Evolutionary conservation across 2,888 invertebrate species (phyloP).

Genomic region (Epinotia ramella): DNA sequence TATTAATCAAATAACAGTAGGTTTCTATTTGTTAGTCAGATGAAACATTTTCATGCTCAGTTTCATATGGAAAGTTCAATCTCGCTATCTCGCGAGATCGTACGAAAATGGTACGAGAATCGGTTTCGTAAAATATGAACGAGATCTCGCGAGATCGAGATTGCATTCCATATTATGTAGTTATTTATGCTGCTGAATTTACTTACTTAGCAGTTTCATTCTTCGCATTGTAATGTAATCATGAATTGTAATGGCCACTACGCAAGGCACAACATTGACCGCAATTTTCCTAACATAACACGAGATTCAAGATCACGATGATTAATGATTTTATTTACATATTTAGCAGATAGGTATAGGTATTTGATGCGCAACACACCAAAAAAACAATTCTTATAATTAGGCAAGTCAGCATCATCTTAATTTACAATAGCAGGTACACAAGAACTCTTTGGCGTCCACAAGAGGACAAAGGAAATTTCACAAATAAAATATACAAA

Average conservation of each 20-base stretch:
- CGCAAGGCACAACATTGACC: conserved; percentile 34
- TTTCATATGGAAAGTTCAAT: too few relatives aligned
- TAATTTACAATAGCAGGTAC: conserved; percentile 47
- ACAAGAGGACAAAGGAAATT: conserved; percentile 22
- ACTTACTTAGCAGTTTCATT: background rate
- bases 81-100: too few relatives aligned
- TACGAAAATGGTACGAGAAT: too few relatives aligned
- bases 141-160: too few relatives aligned
- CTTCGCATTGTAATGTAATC: conserved; percentile 12
- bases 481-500: conserved; percentile 10
- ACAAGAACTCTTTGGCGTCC: conserved; percentile 49
- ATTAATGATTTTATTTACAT: background rate
- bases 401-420: conserved; percentile 11
- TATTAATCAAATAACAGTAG: too few relatives aligned
- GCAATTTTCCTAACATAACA: conserved; percentile 10
- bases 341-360: background rate
- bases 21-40: too few relatives aligned
- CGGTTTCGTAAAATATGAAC: too few relatives aligned
- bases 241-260: conserved; percentile 16
- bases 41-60: too few relatives aligned
- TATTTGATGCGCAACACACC: background rate
- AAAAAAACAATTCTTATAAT: conserved; percentile 4
- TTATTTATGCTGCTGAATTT: too few relatives aligned
- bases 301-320: conserved; percentile 18
- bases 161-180: background rate